phyloP scores from a whole-genome alignment of 1,140 invertebrate species.

The Vanessa atalanta region DNA sequence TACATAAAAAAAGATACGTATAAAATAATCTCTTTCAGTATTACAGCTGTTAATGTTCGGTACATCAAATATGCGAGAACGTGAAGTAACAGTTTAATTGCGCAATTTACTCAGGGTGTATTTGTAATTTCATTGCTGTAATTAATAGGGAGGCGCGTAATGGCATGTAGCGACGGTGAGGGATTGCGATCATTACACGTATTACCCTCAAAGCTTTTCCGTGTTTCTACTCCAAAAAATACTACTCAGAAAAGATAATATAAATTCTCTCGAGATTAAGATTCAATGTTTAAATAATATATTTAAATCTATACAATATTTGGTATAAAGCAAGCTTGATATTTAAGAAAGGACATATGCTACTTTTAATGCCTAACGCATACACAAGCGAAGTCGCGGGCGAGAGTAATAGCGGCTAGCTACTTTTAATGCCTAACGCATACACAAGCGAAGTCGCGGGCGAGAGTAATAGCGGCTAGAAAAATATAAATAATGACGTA shows the following conservation, averaged over 20 bases:
- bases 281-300: not conserved
- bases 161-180: constrained; percentile 56
- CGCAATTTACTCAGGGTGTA: constrained; percentile 38
- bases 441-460: no score
- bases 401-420: no score
- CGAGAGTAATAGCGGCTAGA: no score
- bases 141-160: constrained; percentile 61
- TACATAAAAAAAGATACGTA: not conserved
- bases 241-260: constrained; percentile 19
- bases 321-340: no score
- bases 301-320: no score
- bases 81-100: constrained; percentile 30
- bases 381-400: no score
- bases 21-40: constrained; percentile 23
- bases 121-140: constrained; percentile 66
- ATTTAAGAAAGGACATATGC: no score
- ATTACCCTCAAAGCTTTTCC: constrained; percentile 59
- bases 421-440: no score
- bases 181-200: constrained; percentile 69
- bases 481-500: no score
- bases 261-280: constrained; percentile 1
- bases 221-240: constrained; percentile 46
- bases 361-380: no score
- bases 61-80: constrained; percentile 17
- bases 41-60: constrained; percentile 18